Evolutionary conservation across 1,140 invertebrate species (phyloP).

Genomic region (Drosophila erecta): DNA sequence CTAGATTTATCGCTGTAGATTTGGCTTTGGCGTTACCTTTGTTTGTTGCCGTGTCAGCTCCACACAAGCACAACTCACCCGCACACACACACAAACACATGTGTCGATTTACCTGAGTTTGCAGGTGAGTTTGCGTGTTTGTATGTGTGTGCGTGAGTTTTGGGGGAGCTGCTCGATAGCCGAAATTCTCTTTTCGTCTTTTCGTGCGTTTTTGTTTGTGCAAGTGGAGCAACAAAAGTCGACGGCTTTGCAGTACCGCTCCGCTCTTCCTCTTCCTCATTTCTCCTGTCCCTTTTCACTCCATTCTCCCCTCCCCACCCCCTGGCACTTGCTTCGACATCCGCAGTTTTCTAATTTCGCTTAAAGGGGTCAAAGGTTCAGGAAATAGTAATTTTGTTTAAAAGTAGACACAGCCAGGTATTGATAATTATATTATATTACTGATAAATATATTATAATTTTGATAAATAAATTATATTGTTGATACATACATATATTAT

Average conservation of each 20-base stretch:
- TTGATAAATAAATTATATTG: too few species aligned
- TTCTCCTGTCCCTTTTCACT: slow-evolving; percentile 1
- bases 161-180: slow-evolving; percentile 31
- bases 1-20: slow-evolving; percentile 29
- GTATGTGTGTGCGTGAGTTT: slow-evolving; percentile 4
- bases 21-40: slow-evolving; percentile 15
- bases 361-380: slow-evolving; percentile 23
- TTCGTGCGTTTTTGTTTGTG: slow-evolving; percentile 47
- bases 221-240: slow-evolving; percentile 48
- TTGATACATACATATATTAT: too few species aligned
- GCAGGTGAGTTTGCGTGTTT: slow-evolving; percentile 14
- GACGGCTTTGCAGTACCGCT: slow-evolving; percentile 9
- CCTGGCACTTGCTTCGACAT: slow-evolving; percentile 11
- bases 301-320: not conserved
- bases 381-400: not conserved
- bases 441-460: too few species aligned
- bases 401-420: too few species aligned
- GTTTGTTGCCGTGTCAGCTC: slow-evolving; percentile 34
- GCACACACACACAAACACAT: slow-evolving; percentile 4
- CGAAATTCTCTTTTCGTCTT: slow-evolving; percentile 45
- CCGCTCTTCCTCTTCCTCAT: not conserved
- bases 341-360: slow-evolving; percentile 15
- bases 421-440: not conserved
- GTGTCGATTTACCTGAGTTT: slow-evolving; percentile 31
- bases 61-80: slow-evolving; percentile 18